Base-by-base conservation (phyloP, 1,140 invertebrate genomes). In the Eumeta japonica region DNA sequence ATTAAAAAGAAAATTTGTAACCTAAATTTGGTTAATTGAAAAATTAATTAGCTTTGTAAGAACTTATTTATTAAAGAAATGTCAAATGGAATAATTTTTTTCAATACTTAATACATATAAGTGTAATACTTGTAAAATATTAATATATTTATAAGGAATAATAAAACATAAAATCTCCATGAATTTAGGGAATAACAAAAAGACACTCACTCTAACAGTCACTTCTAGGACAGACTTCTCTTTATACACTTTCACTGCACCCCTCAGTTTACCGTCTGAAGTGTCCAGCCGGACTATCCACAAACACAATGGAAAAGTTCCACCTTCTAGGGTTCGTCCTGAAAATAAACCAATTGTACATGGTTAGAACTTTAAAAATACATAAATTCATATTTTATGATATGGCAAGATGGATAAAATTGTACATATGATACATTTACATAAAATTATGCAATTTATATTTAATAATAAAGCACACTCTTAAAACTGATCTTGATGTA, bases 281-380 rank as follows among this genome's bases (percentile, higher is more conserved):
- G 19, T 50, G 12, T 55, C 53, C 9, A 55, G 50, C 41, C 71
- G 71, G 2, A 67, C 64, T 46, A 84, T 73, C 50, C 75, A 72
- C n/a, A 85, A 57, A 45, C 80, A 84, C 0, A 85, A 50, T 0
- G 83, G 83, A 48, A 85, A 84, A 10, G 75, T 75, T 2, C 75
- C 75, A 9, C 81, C 81, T 42, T 84, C 81, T 44, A 78, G 70
- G 3, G 82, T 83, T 45, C 79, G 63, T 3, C 83, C 74, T 76
- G 41, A 42, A 55, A 65, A 41, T 4, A 12, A 37, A 35, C 11
- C 37, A 10, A 37, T n/a, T n/a, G n/a, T n/a, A n/a, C n/a, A n/a
- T n/a, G n/a, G n/a, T n/a, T 11, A 9, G n/a, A 7, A 31, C 9
- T 31, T 31, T 9, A 9, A 27, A 27, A 27, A 27, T 27, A 27